Percentiles rank a stretch among this genome's conserved stretches.
Evolutionary conservation across 2,113 vertebrate species (phyloP).

Genomic region (Protobothrops flavoviridis): DNA sequence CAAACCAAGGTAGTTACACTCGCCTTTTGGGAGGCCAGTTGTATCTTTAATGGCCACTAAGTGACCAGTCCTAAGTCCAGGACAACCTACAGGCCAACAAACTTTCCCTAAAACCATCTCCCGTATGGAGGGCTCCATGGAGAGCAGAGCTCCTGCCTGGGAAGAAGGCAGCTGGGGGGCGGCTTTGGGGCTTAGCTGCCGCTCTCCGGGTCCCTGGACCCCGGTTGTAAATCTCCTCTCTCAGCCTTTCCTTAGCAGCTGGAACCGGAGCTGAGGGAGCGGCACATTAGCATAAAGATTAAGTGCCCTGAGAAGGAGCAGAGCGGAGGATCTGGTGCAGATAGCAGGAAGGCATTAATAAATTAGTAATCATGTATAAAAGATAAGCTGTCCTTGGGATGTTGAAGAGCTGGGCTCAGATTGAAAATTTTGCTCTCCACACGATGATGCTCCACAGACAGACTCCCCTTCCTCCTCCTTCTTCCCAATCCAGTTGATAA

Average conservation of each 20-base stretch:
- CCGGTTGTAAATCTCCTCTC: constrained; percentile 45
- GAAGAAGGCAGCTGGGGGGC: not conserved
- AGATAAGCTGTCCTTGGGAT: constrained; percentile 43
- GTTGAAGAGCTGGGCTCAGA: constrained; percentile 55
- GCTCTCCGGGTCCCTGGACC: constrained; percentile 14
- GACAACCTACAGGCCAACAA: no score
- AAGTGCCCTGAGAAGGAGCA: constrained; percentile 52
- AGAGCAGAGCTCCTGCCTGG: not conserved
- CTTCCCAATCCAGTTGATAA: constrained; percentile 46
- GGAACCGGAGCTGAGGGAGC: constrained; percentile 49
- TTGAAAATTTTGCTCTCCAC: constrained; percentile 30
- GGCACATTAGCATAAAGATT: constrained; percentile 66
- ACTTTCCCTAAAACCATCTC: no score
- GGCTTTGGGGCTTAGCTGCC: constrained; percentile 34
- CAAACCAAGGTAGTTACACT: not conserved
- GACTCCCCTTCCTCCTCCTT: not conserved
- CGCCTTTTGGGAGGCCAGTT: not conserved
- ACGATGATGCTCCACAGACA: no score
- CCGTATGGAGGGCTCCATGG: no score
- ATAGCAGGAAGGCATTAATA: constrained; percentile 49
- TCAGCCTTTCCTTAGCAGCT: constrained; percentile 59
- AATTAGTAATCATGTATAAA: constrained; percentile 45
- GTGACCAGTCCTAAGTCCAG: no score
- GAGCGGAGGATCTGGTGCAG: constrained; percentile 29
- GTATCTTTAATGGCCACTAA: no score